Evolutionary conservation across 2,113 vertebrate species (phyloP), one percentile per base, ranked within the genome.

Genomic region (Hydrochoerus hydrochaeris): DNA sequence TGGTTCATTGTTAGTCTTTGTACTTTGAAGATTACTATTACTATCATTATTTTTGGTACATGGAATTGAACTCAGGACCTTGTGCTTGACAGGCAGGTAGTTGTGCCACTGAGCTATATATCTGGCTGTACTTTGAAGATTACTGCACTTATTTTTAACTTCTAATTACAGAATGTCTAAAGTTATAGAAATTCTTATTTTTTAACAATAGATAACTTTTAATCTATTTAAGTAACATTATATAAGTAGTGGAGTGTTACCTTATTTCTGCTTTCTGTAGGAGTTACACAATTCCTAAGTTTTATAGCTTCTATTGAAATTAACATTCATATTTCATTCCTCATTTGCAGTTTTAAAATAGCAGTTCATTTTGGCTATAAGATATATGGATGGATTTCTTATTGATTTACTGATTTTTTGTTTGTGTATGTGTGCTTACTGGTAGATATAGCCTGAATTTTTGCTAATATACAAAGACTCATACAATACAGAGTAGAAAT

Each of bases 261-360:
- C 32, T 38, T 90, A 84, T 87, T 91, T 85, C 28, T 65, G 28
- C 16, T 97, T 83, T 90, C 12, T 17, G 10, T 46, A 38, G 30
- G 9, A 54, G 26, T 94, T 75, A 60, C 41, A 13, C 46, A 80
- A 57, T 65, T 44, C 5, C 14, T 80, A 41, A 62, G 77, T 77
- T 77, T 54, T 91, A 95, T 17, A 91, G 81, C 85, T 88, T 83
- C 7, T 91, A 75, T 49, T 94, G 90, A 96, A 95, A 60, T 85
- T 77, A 82, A 82, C 49, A 73, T 58, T 92, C 6, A 54, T 5
- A 60, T 85, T 82, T 83, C 20, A 85, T 73, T 93, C 2, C 35
- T 80, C 93, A 38, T 24, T 80, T 9, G 77, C 32, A 13, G 10
- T 80, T 62, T 9, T 80, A 83, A 92, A 92, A 83, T 49, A 19